Evolutionary conservation across 2,888 invertebrate species (phyloP).

Genomic region (Chymomyza procnemis): DNA sequence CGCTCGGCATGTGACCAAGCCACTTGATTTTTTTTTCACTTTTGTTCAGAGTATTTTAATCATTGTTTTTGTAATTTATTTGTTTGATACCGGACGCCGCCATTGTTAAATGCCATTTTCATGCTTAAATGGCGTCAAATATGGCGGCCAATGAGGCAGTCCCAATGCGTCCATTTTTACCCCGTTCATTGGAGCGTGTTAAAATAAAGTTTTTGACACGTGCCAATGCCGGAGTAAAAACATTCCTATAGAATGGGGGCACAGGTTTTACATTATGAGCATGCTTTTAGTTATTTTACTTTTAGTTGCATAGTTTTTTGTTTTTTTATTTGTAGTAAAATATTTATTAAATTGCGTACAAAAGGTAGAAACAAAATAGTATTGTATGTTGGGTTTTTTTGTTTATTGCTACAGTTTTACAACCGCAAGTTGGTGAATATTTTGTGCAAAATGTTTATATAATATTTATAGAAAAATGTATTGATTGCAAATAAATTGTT

Average conservation of each 20-base stretch:
- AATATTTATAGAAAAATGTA: not conserved
- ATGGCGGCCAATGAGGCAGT: constrained; percentile 59
- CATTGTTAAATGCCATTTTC: constrained; percentile 73
- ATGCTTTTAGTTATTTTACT: no score
- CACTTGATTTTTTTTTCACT: constrained; percentile 26
- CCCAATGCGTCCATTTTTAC: not conserved
- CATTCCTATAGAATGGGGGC: constrained; percentile 7
- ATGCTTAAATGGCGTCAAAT: constrained; percentile 71
- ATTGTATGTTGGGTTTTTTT: constrained; percentile 9
- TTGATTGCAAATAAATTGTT: not conserved
- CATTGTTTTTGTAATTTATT: constrained; percentile 39
- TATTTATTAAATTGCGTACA: constrained; percentile 24
- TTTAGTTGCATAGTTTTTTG: constrained; percentile 2
- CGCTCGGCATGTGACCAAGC: not conserved
- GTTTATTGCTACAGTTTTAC: constrained; percentile 23
- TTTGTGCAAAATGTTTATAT: not conserved
- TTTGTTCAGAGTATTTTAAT: not conserved
- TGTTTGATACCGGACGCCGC: constrained; percentile 36
- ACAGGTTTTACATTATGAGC: not conserved
- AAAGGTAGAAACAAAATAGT: constrained; percentile 27
- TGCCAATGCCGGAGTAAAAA: constrained; percentile 37
- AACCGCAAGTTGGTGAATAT: constrained; percentile 39
- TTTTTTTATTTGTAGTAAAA: constrained; percentile 27
- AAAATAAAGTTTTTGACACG: constrained; percentile 62
- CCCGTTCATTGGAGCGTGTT: constrained; percentile 24